These are phyloP conservation scores for Pimephales promelas DNA, from an alignment of 2,113 vertebrate genomes.

Conservation along the genomic window DNA sequence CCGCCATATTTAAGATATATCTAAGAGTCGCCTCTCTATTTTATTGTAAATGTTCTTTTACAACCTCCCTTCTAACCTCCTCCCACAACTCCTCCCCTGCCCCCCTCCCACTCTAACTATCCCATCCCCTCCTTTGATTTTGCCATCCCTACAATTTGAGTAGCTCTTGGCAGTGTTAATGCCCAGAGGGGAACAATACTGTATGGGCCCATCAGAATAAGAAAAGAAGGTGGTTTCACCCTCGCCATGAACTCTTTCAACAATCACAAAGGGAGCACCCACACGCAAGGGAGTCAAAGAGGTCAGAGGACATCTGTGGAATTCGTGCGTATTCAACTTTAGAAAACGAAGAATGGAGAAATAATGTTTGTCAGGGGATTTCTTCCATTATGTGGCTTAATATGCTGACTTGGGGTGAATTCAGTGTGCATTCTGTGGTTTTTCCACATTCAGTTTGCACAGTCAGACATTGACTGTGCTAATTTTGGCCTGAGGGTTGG, in stretches of 20 bases:
- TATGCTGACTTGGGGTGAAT: conserved; percentile 5
- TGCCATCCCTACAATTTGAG: conserved; percentile 48
- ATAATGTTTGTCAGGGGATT: conserved; percentile 13
- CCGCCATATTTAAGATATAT: conserved; percentile 31
- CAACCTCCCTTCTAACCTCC: conserved; percentile 39
- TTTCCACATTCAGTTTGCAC: neutral
- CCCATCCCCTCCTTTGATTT: conserved; percentile 54
- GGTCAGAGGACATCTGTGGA: conserved; percentile 29
- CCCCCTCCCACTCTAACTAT: conserved; percentile 28
- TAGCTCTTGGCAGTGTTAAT: conserved; percentile 55
- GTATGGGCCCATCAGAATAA: conserved; percentile 59
- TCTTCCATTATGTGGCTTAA: conserved; percentile 1
- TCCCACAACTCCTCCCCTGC: conserved; percentile 40
- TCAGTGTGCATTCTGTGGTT: neutral
- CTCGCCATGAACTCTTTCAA: conserved; percentile 52
- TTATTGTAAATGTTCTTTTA: conserved; percentile 56
- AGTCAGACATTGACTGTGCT: neutral
- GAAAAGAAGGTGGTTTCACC: conserved; percentile 60
- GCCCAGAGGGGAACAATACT: conserved; percentile 52
- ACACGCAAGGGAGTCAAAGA: conserved; percentile 37
- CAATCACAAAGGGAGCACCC: conserved; percentile 48
- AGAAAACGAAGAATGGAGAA: conserved; percentile 29
- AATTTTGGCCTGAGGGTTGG: conserved; percentile 7
- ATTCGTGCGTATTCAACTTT: conserved; percentile 42
- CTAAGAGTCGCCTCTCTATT: conserved; percentile 39